Base-by-base conservation (phyloP, 1,140 invertebrate species). In the Eupeodes corollae region DNA sequence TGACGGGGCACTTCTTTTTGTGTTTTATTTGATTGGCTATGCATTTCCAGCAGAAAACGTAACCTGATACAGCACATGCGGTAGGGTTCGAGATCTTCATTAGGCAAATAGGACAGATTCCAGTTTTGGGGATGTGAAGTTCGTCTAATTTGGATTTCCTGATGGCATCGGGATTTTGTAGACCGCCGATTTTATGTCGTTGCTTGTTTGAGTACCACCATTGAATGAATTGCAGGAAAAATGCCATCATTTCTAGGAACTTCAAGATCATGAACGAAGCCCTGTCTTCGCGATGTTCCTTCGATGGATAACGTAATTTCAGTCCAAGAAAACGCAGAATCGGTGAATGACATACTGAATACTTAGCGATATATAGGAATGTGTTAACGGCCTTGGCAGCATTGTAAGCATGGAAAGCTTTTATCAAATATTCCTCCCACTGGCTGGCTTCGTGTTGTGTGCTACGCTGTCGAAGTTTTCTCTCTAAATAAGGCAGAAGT, bases 141-240 rank as follows among this genome's bases (percentile, higher is more conserved):
- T 33, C 55, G 41, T 33, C 47, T 43, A 0, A 53, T 38, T 26
- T 57, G 39, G 2, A 46, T 42, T 30, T 48, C 39, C 18, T 35
- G 26, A 32, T 46, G 2, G 58, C 48, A 10, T 52, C 42, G 1
- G 61, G 64, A 46, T 61, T 63, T 14, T 59, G 47, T 6, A 63
- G 48, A 9, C 57, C 59, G 3, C 61, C 61, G 1, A 64, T 49
- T 43, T 63, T 66, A 1, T 58, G 55, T 0, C 58, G 50, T 39
- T 66, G 63, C 39, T 65, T 60, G 31, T 61, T 63, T 3, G 61
- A 63, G 44, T 67, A 66, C 63, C 61, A 67, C 64, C 64, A 67
- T 19, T 67, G 64, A 2, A 67, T 53, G n/a, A 67, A 67, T 49
- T 67, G 64, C 31, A 67, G 48, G 26, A 67, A 67, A 18, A 67